Evolutionary conservation across 2,113 vertebrate genomes (phyloP).

Genomic region (Dinomys branickii): DNA sequence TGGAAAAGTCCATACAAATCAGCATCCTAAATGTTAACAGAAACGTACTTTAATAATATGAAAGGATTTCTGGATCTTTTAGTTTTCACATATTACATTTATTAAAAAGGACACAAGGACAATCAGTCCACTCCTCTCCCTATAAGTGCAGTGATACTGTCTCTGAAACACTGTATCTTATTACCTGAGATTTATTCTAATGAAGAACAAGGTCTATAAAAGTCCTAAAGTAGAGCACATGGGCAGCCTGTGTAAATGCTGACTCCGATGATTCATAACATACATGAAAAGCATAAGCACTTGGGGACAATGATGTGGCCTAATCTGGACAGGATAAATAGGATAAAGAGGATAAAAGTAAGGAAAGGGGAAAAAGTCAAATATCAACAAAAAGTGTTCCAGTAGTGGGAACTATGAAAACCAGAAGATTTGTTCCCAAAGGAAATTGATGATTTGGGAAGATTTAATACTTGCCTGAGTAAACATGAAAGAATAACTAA

Average conservation of each 20-base stretch:
- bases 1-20: neutral
- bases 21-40: neutral
- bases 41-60: neutral
- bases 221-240: neutral
- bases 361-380: slow-evolving; percentile 37
- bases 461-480: slow-evolving; percentile 65
- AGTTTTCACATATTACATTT: neutral
- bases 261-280: slow-evolving; percentile 32
- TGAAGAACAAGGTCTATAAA: slow-evolving; percentile 1
- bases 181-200: slow-evolving; percentile 12
- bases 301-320: slow-evolving; percentile 19
- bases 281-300: slow-evolving; percentile 33
- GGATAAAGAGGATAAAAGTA: slow-evolving; percentile 52
- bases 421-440: slow-evolving; percentile 68
- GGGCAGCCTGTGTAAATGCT: neutral
- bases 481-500: slow-evolving; percentile 68
- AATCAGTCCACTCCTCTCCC: neutral
- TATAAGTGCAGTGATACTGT: neutral
- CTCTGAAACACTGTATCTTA: neutral
- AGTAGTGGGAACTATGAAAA: slow-evolving; percentile 64
- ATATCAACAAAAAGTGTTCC: slow-evolving; percentile 56
- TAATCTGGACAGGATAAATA: slow-evolving; percentile 56
- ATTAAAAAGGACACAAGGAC: neutral
- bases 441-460: slow-evolving; percentile 64
- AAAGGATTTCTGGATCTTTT: neutral